Evolutionary conservation across 1,140 invertebrate genomes (phyloP), one percentile per base, ranked within the genome.

Genomic region (Panulirus ornatus): DNA sequence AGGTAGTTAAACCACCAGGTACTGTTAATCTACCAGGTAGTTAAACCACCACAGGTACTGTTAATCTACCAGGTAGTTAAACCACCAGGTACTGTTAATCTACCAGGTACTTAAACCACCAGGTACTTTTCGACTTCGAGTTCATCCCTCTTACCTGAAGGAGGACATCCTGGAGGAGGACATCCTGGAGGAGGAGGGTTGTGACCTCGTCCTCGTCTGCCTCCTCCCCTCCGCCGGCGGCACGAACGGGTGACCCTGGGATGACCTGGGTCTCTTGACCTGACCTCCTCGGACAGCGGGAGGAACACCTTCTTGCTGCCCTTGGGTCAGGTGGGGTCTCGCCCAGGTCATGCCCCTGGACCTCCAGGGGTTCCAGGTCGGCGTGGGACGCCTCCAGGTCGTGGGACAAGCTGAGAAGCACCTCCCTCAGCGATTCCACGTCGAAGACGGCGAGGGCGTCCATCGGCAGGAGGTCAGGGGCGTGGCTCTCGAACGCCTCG

Each of bases 221-320:
- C 44, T 38, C 27, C 42, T 47, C 83, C 42, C 42, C 83, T 30
- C 51, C 22, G 11, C 66, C 8, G 16, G 51, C 1, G 66, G 70
- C 14, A 85, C 16, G 66, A 42, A 73, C 27, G 83, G 63, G 42
- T 1, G 38, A 51, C 42, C 66, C 27, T 85, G 83, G 8, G 83
- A 40, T 47, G 83, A 85, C 70, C 83, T 85, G 83, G 73, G 30
- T 8, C n/a, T 22, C 83, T 70, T 51, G 83, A 71, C 40, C 58
- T 84, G 63, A 27, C 2, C 19, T 38, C 36, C 40, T 30, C 6
- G 8, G 9, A 27, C 27, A 0, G 1, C 9, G 47, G 14, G 11
- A 5, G 14, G 11, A 5, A 34, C 22, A 34, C 30, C 14, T 54
- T 19, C n/a, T 16, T 19, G 42, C 30, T 34, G n/a, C 34, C 34